These are phyloP conservation scores for Scomberomorus guttatus DNA, from an alignment of 2,797 vertebrate species.

Conservation along the genomic window DNA sequence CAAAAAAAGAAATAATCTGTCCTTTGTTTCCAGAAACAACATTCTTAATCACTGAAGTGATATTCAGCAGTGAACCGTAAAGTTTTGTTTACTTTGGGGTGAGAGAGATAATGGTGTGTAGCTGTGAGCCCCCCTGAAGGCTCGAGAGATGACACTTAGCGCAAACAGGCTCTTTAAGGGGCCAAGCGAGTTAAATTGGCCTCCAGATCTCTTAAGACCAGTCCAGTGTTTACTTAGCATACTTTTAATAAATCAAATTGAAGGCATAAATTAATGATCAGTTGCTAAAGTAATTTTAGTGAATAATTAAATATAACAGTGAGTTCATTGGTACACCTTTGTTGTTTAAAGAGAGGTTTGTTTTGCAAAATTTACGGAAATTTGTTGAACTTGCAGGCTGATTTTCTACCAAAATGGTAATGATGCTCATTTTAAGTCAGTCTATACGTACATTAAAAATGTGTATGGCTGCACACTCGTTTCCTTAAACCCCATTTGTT, in stretches of 20 bases:
- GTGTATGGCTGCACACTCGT: neutral
- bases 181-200: conserved; percentile 26
- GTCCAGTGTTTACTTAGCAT: conserved; percentile 8
- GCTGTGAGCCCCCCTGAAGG: conserved; percentile 66
- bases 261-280: neutral
- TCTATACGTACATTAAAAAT: neutral
- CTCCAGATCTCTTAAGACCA: conserved; percentile 30
- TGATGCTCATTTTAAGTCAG: neutral
- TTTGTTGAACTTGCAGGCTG: neutral
- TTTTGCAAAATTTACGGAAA: neutral
- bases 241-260: conserved; percentile 10
- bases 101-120: conserved; percentile 54
- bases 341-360: neutral
- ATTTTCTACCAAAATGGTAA: neutral
- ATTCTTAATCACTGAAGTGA: conserved; percentile 9
- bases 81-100: conserved; percentile 68
- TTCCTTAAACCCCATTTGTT: neutral
- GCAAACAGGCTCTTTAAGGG: conserved; percentile 45
- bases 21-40: neutral
- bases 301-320: neutral
- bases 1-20: neutral
- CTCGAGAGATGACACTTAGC: conserved; percentile 55
- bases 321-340: neutral
- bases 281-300: neutral
- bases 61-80: conserved; percentile 29